phyloP scores from a whole-genome alignment of 2,113 vertebrate genomes.

The Etia nguti region DNA sequence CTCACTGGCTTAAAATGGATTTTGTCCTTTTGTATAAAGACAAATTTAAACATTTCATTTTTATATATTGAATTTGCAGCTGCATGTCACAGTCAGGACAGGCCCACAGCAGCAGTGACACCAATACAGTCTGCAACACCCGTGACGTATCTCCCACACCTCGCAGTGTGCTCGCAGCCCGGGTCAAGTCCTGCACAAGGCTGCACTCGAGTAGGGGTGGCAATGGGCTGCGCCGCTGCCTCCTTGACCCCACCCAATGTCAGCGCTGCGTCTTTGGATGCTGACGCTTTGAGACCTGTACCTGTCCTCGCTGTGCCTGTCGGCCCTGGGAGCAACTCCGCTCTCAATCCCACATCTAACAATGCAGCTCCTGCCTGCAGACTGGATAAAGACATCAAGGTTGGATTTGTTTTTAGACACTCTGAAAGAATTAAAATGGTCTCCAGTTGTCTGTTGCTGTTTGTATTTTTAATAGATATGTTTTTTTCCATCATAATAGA shows the following conservation, averaged over 20 bases:
- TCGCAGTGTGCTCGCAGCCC: conserved; percentile 73
- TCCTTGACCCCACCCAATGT: conserved; percentile 79
- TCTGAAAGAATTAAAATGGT: not conserved
- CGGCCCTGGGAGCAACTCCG: conserved; percentile 52
- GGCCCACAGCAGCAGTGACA: conserved; percentile 86
- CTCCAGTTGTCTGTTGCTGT: not conserved
- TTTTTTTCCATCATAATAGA: not conserved
- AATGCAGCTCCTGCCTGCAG: conserved; percentile 69
- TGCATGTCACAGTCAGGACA: conserved; percentile 85
- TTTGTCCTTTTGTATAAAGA: not conserved
- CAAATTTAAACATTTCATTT: not conserved
- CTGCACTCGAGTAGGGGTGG: conserved; percentile 64
- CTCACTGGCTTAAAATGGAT: not conserved
- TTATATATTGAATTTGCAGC: conserved; percentile 58
- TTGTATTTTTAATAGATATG: not conserved
- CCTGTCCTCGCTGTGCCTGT: conserved; percentile 57
- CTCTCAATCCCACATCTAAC: conserved; percentile 61
- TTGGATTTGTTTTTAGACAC: conserved; percentile 33
- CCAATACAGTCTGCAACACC: conserved; percentile 84
- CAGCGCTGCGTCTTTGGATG: conserved; percentile 78
- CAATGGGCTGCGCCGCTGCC: conserved; percentile 79
- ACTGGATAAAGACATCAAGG: conserved; percentile 90
- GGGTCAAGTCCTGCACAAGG: conserved; percentile 61
- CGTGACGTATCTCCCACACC: conserved; percentile 72
- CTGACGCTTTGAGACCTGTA: conserved; percentile 70